phyloP scores from a whole-genome alignment of 2,888 invertebrate genomes.

The Muschampia plurimacula region DNA sequence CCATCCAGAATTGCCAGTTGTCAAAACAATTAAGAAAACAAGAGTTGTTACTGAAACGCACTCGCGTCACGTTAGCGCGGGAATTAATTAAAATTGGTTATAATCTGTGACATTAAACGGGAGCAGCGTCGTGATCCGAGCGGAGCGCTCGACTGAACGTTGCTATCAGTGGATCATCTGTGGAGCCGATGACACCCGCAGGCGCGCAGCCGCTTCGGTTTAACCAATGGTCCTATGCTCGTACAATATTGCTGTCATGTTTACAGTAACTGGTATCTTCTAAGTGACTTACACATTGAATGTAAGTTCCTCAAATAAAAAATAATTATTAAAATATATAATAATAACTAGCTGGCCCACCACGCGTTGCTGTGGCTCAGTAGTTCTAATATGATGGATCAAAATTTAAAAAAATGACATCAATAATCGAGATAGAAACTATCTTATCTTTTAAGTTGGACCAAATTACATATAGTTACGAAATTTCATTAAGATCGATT shows the following conservation, averaged over 20 bases:
- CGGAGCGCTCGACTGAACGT: conserved; percentile 53
- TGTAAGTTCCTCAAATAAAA: background rate
- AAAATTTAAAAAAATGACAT: too few relatives aligned
- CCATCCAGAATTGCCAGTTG: conserved; percentile 1
- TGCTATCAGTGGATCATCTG: conserved; percentile 19
- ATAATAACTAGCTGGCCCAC: too few relatives aligned
- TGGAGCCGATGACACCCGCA: conserved; percentile 40
- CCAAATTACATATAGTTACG: too few relatives aligned
- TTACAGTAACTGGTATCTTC: background rate
- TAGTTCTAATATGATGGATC: too few relatives aligned
- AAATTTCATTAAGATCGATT: too few relatives aligned
- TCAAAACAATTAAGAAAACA: conserved; percentile 21
- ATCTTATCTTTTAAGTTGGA: too few relatives aligned
- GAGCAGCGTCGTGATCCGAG: conserved; percentile 54
- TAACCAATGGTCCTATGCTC: background rate
- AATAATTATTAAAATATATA: too few relatives aligned
- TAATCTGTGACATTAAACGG: conserved; percentile 49
- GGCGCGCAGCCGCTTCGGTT: conserved; percentile 37
- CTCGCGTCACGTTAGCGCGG: conserved; percentile 44
- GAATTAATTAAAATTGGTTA: conserved; percentile 38
- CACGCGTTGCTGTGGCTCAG: too few relatives aligned
- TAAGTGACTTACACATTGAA: background rate
- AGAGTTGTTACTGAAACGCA: conserved; percentile 37
- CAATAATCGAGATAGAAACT: too few relatives aligned
- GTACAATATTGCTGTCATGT: background rate